Evolutionary conservation across 37 sponge, comb jelly and placozoan genomes (phyloP).

Genomic region (Halichondria panicea): DNA sequence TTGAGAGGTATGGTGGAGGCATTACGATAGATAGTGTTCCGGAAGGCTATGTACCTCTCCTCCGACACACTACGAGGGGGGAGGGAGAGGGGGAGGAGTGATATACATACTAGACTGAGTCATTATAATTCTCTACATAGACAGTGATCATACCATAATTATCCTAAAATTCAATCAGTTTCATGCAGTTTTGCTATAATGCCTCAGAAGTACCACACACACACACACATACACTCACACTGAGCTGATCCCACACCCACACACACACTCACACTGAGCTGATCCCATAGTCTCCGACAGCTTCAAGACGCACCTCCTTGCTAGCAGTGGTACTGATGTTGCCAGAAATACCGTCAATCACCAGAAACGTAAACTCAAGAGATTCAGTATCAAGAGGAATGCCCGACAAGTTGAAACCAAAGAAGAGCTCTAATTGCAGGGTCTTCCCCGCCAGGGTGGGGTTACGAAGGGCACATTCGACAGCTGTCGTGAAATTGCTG

Average conservation of each 20-base stretch:
- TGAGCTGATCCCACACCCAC: neutral
- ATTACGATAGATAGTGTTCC: conserved; percentile 3
- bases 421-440: neutral
- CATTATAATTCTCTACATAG: too few relatives aligned
- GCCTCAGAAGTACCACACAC: too few relatives aligned
- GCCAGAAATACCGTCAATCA: neutral
- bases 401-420: conserved; percentile 9
- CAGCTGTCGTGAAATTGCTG: too few relatives aligned
- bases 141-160: too few relatives aligned
- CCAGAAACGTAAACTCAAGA: neutral
- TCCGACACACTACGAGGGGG: conserved; percentile 2
- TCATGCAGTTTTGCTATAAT: too few relatives aligned
- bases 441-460: neutral
- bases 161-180: too few relatives aligned
- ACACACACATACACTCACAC: too few relatives aligned
- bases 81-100: too few relatives aligned
- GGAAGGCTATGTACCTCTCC: neutral
- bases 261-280: neutral
- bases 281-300: neutral
- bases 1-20: conserved; percentile 8
- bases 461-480: conserved; percentile 8
- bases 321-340: neutral
- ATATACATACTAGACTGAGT: too few relatives aligned
- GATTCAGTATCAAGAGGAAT: neutral
- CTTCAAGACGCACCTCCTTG: neutral